These are phyloP conservation scores for Drosophila ficusphila DNA, from an alignment of 1,140 invertebrate genomes.

Conservation along the genomic window DNA sequence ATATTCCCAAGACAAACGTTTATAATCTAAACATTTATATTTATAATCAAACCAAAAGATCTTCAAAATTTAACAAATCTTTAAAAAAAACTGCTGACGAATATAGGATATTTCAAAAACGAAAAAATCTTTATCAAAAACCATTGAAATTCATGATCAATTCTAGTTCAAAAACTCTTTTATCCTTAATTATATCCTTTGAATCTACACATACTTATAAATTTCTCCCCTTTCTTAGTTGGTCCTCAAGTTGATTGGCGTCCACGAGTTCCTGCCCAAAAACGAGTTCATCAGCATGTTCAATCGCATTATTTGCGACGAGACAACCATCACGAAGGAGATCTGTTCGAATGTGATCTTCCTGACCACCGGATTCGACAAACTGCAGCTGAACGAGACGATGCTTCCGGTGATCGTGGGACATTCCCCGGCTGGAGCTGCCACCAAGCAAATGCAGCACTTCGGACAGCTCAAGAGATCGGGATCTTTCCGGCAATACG, in stretches of 20 bases:
- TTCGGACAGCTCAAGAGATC: conserved; percentile 87
- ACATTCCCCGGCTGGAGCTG: conserved; percentile 91
- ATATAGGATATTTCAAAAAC: too few relatives aligned
- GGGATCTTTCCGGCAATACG: conserved; percentile 84
- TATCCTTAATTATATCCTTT: neutral
- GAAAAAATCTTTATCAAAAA: too few relatives aligned
- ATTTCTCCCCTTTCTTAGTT: conserved; percentile 39
- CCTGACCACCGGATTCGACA: conserved; percentile 86
- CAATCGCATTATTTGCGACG: conserved; percentile 84
- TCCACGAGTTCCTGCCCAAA: conserved; percentile 86
- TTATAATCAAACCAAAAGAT: too few relatives aligned
- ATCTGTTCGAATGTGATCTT: conserved; percentile 87
- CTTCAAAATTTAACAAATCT: too few relatives aligned
- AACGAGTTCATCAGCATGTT: conserved; percentile 83
- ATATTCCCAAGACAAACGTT: too few relatives aligned
- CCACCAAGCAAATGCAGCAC: conserved; percentile 90
- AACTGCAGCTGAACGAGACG: conserved; percentile 86
- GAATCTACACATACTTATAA: neutral
- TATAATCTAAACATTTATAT: too few relatives aligned
- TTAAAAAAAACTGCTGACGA: too few relatives aligned
- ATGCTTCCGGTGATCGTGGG: conserved; percentile 89
- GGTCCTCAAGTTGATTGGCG: conserved; percentile 84
- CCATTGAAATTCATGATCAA: neutral
- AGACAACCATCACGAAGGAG: conserved; percentile 83
- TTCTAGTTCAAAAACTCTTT: neutral